Percentiles rank a stretch among this genome's conserved stretches.
These are phyloP conservation scores for Gryllus bimaculatus DNA, from an alignment of 1,140 invertebrate species.

Conservation along the genomic window DNA sequence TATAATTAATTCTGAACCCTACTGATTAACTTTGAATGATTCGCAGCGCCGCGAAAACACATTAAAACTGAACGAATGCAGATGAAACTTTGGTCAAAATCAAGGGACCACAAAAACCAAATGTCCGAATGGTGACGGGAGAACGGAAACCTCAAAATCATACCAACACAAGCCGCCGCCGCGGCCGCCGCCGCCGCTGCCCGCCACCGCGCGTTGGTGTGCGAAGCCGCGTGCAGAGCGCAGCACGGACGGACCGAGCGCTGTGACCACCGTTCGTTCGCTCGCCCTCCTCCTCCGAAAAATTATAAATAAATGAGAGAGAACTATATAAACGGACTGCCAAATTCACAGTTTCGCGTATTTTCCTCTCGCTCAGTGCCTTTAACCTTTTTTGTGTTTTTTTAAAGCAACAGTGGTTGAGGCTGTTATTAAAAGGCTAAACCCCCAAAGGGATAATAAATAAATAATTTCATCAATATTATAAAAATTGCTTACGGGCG, in stretches of 20 bases:
- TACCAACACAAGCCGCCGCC: conserved; percentile 10
- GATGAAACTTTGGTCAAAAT: conserved; percentile 21
- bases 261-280: not conserved
- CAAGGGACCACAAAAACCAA: conserved; percentile 21
- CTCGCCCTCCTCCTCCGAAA: conserved; percentile 1
- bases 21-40: conserved; percentile 21
- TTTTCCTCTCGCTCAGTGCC: conserved; percentile 7
- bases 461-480: conserved; percentile 20
- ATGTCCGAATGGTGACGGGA: conserved; percentile 11
- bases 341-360: conserved; percentile 19
- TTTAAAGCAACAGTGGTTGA: conserved; percentile 14
- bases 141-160: conserved; percentile 20
- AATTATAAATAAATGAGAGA: conserved; percentile 11
- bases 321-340: conserved; percentile 16
- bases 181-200: too few relatives aligned
- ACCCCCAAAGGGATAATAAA: conserved; percentile 19
- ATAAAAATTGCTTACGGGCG: conserved; percentile 10
- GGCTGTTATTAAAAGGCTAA: conserved; percentile 17
- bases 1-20: conserved; percentile 20
- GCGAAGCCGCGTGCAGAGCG: not conserved
- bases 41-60: conserved; percentile 19
- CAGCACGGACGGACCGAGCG: not conserved
- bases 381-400: conserved; percentile 11
- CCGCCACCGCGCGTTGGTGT: not conserved
- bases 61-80: conserved; percentile 22